Evolutionary conservation across 2,113 vertebrate species (phyloP).

Genomic region (Tursiops truncatus): DNA sequence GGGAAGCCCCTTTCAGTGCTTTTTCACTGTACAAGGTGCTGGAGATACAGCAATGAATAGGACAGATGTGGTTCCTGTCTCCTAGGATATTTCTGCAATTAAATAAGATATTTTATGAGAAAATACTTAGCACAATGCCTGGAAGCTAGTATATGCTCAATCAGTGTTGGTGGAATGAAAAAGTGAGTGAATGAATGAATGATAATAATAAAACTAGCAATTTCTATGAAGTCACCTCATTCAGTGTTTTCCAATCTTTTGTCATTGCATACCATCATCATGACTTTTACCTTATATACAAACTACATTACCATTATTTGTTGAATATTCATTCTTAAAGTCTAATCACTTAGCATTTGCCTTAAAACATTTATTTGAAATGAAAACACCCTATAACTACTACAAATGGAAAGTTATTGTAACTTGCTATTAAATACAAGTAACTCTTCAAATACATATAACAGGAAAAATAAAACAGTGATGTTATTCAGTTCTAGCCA

Average conservation of each 20-base stretch:
- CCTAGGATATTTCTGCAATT: neutral
- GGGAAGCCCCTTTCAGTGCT: neutral
- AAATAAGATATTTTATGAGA: neutral
- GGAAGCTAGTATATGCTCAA: neutral
- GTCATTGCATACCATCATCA: neutral
- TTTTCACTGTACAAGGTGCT: neutral
- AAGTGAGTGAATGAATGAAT: neutral
- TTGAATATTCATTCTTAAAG: constrained; percentile 6
- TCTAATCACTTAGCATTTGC: neutral
- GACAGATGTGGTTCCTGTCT: neutral
- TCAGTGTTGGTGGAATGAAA: neutral
- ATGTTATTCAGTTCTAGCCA: neutral
- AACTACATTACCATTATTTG: neutral
- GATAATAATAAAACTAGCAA: neutral
- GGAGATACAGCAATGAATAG: neutral
- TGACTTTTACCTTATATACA: neutral
- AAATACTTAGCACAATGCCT: neutral
- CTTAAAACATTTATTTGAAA: neutral
- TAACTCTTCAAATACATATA: neutral
- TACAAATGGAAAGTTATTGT: neutral
- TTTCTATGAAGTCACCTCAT: neutral
- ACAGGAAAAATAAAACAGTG: neutral
- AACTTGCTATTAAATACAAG: neutral
- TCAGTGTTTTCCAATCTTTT: neutral
- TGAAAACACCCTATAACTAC: neutral